Base-by-base conservation (phyloP, 2,797 vertebrate genomes). In the Tympanoctomys barrerae region DNA sequence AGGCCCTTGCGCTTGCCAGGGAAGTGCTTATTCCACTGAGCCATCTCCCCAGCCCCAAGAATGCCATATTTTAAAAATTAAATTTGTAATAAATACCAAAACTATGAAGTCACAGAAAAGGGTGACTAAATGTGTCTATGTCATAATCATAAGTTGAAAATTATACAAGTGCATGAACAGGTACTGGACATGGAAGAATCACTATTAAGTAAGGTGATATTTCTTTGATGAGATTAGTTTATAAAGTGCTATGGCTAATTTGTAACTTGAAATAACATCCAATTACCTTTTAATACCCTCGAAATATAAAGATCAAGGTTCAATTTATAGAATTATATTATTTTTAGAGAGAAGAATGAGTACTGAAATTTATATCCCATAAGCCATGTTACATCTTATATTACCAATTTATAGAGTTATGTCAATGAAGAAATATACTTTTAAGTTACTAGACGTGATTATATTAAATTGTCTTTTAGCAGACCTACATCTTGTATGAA, bases 21-120 rank as follows among this genome's bases (percentile, higher is more conserved):
- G 39, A 39, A 39, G 39, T 39, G 39, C 39, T 39, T 39, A 39
- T 39, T 39, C 39, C 39, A 39, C 39, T 39, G 39, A 39, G 39
- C 39, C 39, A 39, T 39, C 39, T 39, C 39, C 39, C 39, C 39
- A 39, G n/a, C 39, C 39, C 39, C 39, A 21, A 77, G 21, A 84
- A 4, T 59, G 18, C 36, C 42, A 78, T 39, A 1, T 54, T 80
- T 89, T 57, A 42, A 16, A 80, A 83, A 36, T 59, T 61, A 52
- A 42, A 22, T 96, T 86, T 96, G 62, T 92, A 73, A 81, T 96
- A 4, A 89, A 73, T 86, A 71, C 21, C 3, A 84, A 88, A 81
- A 42, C 18, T 94, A n/a, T 82, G 85, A 73, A 84, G 61, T 5
- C 59, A 79, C 49, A 80, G 42, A 91, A 81, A 90, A 90, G 39